Conservation (phyloP, 2,888 invertebrate genomes). For the Tiliacea citrago region DNA sequence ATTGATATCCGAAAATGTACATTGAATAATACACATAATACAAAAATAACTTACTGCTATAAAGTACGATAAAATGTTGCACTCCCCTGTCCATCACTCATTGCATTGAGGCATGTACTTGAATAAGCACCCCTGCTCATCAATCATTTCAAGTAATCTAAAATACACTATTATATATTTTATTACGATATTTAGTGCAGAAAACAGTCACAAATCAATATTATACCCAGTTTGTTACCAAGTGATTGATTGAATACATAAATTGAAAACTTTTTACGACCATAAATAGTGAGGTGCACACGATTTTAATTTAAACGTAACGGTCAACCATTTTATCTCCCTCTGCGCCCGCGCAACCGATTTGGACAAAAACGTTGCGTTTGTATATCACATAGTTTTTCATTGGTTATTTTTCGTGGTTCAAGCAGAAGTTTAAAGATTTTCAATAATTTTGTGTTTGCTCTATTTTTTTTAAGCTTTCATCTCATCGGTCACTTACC, state of each 20-base stretch:
- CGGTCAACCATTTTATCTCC: conserved; percentile 47
- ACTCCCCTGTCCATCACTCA: background rate
- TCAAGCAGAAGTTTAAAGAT: background rate
- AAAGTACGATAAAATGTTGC: background rate
- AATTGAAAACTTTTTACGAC: conserved; percentile 50
- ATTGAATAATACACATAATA: conserved; percentile 2
- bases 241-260: conserved; percentile 45
- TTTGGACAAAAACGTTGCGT: conserved; percentile 36
- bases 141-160: conserved; percentile 3
- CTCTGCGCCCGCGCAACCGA: conserved; percentile 33
- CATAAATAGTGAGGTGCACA: conserved; percentile 34
- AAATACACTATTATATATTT: background rate
- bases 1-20: conserved; percentile 32
- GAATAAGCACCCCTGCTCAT: background rate
- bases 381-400: conserved; percentile 7
- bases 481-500: too few relatives aligned
- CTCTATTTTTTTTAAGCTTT: background rate
- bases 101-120: background rate
- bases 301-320: conserved; percentile 62
- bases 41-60: conserved; percentile 1
- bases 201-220: conserved; percentile 21
- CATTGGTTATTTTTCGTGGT: background rate
- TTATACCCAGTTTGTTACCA: conserved; percentile 10
- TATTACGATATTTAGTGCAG: background rate
- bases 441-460: background rate